Conservation (phyloP, 1,140 invertebrate genomes). For the Drosophila neocordata region DNA sequence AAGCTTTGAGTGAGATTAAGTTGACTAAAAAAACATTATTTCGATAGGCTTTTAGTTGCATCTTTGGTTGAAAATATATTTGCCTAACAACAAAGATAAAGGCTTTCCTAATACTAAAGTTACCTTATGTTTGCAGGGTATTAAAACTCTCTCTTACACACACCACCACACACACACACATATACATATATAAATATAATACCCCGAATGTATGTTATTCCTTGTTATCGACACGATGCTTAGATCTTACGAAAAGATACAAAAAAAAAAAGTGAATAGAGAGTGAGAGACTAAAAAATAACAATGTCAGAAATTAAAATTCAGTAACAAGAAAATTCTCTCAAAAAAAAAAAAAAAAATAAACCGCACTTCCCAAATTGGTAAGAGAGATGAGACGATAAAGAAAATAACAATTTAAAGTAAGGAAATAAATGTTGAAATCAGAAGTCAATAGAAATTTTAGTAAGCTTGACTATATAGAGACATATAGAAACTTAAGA, state of each 20-base stretch:
- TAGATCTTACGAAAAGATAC: conserved; percentile 24
- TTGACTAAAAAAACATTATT: no score
- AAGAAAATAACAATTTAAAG: not conserved
- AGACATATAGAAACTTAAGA: no score
- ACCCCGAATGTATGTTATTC: conserved; percentile 39
- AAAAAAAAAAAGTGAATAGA: conserved; percentile 26
- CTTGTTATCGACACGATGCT: conserved; percentile 53
- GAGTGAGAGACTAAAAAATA: conserved; percentile 28
- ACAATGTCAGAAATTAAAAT: conserved; percentile 39
- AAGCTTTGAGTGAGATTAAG: no score
- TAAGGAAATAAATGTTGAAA: not conserved
- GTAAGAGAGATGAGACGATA: not conserved
- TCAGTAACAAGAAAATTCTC: conserved; percentile 12
- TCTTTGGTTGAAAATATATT: no score
- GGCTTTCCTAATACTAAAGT: no score
- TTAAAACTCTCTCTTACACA: not conserved
- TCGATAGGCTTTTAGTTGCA: no score
- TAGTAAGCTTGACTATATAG: no score
- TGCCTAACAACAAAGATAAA: no score
- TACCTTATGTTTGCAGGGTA: not conserved
- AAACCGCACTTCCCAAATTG: not conserved
- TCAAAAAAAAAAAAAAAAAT: conserved; percentile 28
- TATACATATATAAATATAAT: conserved; percentile 16
- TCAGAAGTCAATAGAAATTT: no score
- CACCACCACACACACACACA: no score